Base-by-base conservation (phyloP, 2,888 invertebrate species). In the Teleiodes luculella region DNA sequence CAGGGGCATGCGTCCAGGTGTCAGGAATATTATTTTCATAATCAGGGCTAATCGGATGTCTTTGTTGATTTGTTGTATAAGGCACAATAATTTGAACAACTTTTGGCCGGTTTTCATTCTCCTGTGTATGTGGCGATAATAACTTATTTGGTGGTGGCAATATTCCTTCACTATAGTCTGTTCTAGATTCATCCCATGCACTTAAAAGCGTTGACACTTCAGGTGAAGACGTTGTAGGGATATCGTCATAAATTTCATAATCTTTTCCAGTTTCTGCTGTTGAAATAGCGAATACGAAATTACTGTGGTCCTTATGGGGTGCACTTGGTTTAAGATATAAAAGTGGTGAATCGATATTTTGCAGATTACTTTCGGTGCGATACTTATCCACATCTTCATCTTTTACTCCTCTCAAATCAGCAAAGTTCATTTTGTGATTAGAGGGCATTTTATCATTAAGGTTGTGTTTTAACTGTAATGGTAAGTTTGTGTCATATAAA, bases 81-180 rank as follows among this genome's bases (percentile, higher is more conserved):
- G 96, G 96, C 56, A 96, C 94, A 53, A 96, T 94, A 52, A 96
- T 94, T 83, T 96, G 96, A 6, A 94, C 91, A 74, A 94, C 90
- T 74, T 93, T 93, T 5, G 92, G 90, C 66, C 90, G 90, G 65
- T 91, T 91, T n/a, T 66, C 64, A 60, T 78, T 74, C 56, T 64
- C 67, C 57, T 72, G 70, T 52, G 67, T 64, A 51, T 72, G 63
- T 36, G 76, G 70, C 46, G 70, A 65, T 37, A 66, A 63, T 35
- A 71, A n/a, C n/a, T n/a, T n/a, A n/a, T n/a, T n/a, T n/a, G n/a
- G n/a, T n/a, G 76, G 70, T 47, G 70, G 66, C 36, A 66, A 63
- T 35, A 71, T 55, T 20, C 68, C 74, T 62, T 79, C 77, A 55
- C 65, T 69, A 56, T 78, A 77, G 55, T 79, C 74, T n/a, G 59